Evolutionary conservation across 1,140 invertebrate species (phyloP), one percentile per base, ranked within the genome.

Genomic region (Zophobas morio): DNA sequence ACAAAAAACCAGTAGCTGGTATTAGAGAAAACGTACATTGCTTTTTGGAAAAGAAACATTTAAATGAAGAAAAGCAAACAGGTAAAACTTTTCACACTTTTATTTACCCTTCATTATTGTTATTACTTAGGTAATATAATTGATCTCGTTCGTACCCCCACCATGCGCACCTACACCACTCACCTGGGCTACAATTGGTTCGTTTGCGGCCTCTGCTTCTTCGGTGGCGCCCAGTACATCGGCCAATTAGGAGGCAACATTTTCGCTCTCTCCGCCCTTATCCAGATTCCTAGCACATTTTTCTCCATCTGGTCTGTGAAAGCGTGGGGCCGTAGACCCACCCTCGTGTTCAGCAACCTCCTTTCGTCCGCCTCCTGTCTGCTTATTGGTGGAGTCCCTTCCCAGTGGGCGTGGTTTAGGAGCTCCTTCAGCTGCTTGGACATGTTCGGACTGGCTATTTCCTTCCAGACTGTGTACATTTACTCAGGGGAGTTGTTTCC

Each of bases 221-320:
- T 93, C 80, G 93, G 93, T 0, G 90, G 93, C 0, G 92, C 93
- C 0, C 93, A 95, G 81, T 94, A 93, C 81, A 91, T 94, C 63
- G 91, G 93, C 0, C 90, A 92, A 75, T 87, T 93, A 1, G 91
- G 90, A 5, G 93, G 87, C 47, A 82, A 94, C 83, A 93, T 94
- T 53, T 94, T 94, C 37, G 89, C 92, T 1, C 86, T 93, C 3
- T 93, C 92, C 8, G 92, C 91, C 74, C 84, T 86, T 0, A 89
- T 93, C 36, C 89, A 93, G 83, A 87, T 94, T 51, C 92, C 93
- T 0, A 93, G 92, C 2, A 93, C 92, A 0, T 84, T 93, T 0
- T 82, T 93, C 8, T 92, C 92, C 0, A 90, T 93, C 73, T 90
- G 90, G 83, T 85, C 90, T 0, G 91, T 93, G 85, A 91, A 90